Evolutionary conservation across 2,888 invertebrate species (phyloP).

Genomic region (Plemyria rubiginata): DNA sequence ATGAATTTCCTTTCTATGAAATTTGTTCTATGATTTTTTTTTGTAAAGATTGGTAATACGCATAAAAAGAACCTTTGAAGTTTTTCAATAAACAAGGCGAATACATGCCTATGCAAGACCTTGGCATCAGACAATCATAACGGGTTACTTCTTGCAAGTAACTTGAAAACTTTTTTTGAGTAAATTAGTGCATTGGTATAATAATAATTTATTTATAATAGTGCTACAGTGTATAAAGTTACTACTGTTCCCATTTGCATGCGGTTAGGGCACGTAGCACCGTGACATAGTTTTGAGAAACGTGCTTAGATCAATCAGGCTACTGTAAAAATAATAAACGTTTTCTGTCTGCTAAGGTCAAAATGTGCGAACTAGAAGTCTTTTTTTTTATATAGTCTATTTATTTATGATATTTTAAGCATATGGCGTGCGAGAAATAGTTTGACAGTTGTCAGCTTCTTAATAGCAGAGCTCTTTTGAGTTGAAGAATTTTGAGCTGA

Average conservation of each 20-base stretch:
- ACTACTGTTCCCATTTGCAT: conserved; percentile 66
- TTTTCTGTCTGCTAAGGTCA: neutral
- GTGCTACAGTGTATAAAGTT: conserved; percentile 40
- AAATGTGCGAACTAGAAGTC: too few species aligned
- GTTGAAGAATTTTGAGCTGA: too few species aligned
- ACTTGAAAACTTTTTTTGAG: conserved; percentile 6
- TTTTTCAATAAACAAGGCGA: neutral
- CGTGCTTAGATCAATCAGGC: conserved; percentile 61
- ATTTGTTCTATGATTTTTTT: too few species aligned
- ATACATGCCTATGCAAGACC: neutral
- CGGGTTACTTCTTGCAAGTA: neutral
- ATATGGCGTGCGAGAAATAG: too few species aligned
- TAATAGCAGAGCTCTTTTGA: too few species aligned
- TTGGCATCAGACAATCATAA: neutral
- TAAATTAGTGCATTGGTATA: conserved; percentile 9
- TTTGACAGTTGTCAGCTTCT: too few species aligned
- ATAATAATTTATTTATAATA: conserved; percentile 17
- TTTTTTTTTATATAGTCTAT: too few species aligned
- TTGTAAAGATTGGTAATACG: too few species aligned
- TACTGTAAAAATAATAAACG: conserved; percentile 22
- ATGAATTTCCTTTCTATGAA: too few species aligned
- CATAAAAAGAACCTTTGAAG: too few species aligned
- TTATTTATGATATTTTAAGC: too few species aligned
- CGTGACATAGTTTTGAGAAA: conserved; percentile 58
- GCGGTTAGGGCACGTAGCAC: conserved; percentile 61